These are phyloP conservation scores for Neocrepidodera transversa DNA, from an alignment of 2,888 invertebrate genomes.

Conservation along the genomic window DNA sequence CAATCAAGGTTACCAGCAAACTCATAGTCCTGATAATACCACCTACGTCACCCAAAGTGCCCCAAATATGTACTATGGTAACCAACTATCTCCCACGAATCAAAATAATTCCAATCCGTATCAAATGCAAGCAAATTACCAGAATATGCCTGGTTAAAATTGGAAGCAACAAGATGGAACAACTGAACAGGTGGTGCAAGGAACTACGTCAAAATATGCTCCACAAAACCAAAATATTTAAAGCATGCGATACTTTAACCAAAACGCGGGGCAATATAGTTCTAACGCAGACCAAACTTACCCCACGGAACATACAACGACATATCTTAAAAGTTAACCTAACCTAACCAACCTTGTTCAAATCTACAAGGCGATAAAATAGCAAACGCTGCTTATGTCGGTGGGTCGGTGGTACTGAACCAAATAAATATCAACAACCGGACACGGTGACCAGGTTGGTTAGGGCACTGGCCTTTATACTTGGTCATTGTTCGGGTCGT, in stretches of 20 bases:
- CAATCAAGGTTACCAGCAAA: constrained; percentile 24
- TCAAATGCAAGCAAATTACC: constrained; percentile 6
- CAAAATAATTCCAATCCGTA: constrained; percentile 18
- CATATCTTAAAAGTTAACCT: constrained; percentile 3
- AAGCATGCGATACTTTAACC: background rate
- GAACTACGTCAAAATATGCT: background rate
- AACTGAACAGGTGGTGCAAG: background rate
- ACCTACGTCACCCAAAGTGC: constrained; percentile 39
- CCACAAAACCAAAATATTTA: background rate
- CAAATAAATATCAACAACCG: background rate
- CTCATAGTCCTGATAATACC: constrained; percentile 24
- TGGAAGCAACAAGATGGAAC: constrained; percentile 10
- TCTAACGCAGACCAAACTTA: background rate
- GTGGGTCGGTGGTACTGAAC: background rate
- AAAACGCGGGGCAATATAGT: background rate
- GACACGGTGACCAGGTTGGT: too few species aligned
- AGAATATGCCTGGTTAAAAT: constrained; percentile 1
- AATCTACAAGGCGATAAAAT: background rate
- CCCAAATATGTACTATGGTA: constrained; percentile 40
- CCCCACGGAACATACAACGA: background rate
- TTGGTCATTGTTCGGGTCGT: too few species aligned
- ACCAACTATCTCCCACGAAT: background rate
- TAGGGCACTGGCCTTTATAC: too few species aligned
- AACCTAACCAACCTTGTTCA: background rate
- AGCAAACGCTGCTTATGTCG: background rate